These are phyloP conservation scores for Brevimyrus niger DNA, from an alignment of 2,113 vertebrate species.

Conservation along the genomic window DNA sequence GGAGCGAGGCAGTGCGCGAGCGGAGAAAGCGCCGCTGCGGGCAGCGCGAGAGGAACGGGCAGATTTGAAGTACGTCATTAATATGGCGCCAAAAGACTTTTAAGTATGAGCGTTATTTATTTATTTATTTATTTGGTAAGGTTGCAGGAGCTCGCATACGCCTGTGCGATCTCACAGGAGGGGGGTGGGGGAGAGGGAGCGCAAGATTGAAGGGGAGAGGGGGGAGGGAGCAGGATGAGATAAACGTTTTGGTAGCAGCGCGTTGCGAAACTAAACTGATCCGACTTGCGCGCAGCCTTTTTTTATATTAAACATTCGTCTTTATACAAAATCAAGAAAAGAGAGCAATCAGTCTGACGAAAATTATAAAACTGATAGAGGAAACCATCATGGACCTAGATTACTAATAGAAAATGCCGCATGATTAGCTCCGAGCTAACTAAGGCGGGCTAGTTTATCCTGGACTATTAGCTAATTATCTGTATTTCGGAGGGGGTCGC, in stretches of 20 bases:
- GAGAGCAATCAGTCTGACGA: constrained; percentile 25
- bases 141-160: constrained; percentile 42
- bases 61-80: constrained; percentile 99
- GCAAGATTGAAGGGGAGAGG: constrained; percentile 36
- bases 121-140: constrained; percentile 48
- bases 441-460: constrained; percentile 10
- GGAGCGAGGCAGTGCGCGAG: constrained; percentile 35
- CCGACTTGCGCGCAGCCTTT: constrained; percentile 50
- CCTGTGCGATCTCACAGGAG: constrained; percentile 43
- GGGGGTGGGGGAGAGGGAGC: constrained; percentile 6
- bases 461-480: neutral
- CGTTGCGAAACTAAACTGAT: constrained; percentile 57
- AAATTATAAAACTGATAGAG: constrained; percentile 1
- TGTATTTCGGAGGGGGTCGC: constrained; percentile 7
- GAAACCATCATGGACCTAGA: constrained; percentile 36
- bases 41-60: constrained; percentile 51
- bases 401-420: constrained; percentile 53
- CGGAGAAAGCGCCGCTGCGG: constrained; percentile 1
- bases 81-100: constrained; percentile 97
- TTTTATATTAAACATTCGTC: constrained; percentile 29
- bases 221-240: constrained; percentile 46
- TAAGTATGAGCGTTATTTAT: constrained; percentile 62
- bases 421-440: constrained; percentile 46
- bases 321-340: constrained; percentile 17
- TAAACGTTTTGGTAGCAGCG: constrained; percentile 53